Evolutionary conservation across 2,113 vertebrate genomes (phyloP).

Genomic region (Ranitomeya variabilis): DNA sequence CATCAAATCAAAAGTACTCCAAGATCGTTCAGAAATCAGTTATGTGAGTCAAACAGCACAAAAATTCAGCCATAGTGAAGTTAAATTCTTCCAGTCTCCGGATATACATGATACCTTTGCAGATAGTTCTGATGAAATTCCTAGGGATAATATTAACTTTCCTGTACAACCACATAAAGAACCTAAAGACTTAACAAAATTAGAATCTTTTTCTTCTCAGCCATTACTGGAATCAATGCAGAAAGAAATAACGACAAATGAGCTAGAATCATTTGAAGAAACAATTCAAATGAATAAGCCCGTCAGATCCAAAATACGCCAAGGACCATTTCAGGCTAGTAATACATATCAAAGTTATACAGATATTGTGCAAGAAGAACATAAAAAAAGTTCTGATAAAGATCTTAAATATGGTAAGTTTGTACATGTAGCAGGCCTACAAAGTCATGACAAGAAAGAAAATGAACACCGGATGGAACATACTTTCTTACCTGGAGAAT

Average conservation of each 20-base stretch:
- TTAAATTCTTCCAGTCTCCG: background rate
- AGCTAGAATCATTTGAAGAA: background rate
- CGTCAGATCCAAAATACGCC: background rate
- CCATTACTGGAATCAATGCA: background rate
- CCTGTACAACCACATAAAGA: slow-evolving; percentile 2
- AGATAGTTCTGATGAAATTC: background rate
- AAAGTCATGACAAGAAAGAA: background rate
- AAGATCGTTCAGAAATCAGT: slow-evolving; percentile 37
- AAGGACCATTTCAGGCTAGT: background rate
- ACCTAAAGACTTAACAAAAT: background rate
- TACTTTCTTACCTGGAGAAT: background rate
- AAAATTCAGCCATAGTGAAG: slow-evolving; percentile 7
- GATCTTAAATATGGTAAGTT: too few species aligned
- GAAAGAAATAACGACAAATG: background rate
- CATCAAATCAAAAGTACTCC: background rate
- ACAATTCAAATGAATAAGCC: slow-evolving; percentile 19
- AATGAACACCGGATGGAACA: background rate
- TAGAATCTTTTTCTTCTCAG: background rate
- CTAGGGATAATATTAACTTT: background rate
- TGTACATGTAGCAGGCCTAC: background rate
- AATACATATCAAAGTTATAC: background rate
- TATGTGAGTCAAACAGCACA: background rate
- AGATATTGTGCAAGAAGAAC: background rate
- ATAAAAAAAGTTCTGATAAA: background rate
- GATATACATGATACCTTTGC: background rate